These are phyloP conservation scores for Champsocephalus gunnari DNA, from an alignment of 2,797 vertebrate genomes.

Conservation along the genomic window DNA sequence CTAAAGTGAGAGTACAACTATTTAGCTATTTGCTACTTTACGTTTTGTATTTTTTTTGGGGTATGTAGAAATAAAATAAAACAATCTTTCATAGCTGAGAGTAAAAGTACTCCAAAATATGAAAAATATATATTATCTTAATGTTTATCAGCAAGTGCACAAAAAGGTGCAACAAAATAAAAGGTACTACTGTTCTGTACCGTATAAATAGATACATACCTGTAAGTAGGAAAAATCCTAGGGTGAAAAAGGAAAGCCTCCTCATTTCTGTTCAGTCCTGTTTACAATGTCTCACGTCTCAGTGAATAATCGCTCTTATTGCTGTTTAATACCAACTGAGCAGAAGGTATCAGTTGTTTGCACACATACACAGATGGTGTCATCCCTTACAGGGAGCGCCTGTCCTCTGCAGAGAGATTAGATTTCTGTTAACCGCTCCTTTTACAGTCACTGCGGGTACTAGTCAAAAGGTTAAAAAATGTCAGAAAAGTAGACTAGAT, in stretches of 20 bases:
- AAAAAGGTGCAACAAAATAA: background rate
- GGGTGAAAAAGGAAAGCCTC: slow-evolving; percentile 41
- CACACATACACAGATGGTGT: slow-evolving; percentile 51
- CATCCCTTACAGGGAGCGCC: slow-evolving; percentile 54
- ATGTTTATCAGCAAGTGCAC: background rate
- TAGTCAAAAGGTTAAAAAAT: background rate
- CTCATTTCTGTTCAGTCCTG: slow-evolving; percentile 48
- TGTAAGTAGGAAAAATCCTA: slow-evolving; percentile 57
- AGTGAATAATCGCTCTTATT: slow-evolving; percentile 28
- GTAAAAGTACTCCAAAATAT: background rate
- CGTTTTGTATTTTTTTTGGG: background rate
- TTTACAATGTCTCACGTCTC: slow-evolving; percentile 22
- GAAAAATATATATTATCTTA: background rate
- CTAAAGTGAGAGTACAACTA: background rate
- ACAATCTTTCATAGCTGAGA: background rate
- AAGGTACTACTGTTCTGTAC: background rate
- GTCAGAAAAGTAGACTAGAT: background rate
- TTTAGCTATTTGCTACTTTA: background rate
- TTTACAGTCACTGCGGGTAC: background rate
- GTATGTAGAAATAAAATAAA: background rate
- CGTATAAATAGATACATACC: slow-evolving; percentile 53
- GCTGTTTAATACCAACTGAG: slow-evolving; percentile 49
- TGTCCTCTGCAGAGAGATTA: slow-evolving; percentile 58
- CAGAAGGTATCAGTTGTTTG: slow-evolving; percentile 55
- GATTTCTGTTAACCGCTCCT: slow-evolving; percentile 56